Conservation (phyloP, 2,113 vertebrate species). For the Prionailurus bengalensis region DNA sequence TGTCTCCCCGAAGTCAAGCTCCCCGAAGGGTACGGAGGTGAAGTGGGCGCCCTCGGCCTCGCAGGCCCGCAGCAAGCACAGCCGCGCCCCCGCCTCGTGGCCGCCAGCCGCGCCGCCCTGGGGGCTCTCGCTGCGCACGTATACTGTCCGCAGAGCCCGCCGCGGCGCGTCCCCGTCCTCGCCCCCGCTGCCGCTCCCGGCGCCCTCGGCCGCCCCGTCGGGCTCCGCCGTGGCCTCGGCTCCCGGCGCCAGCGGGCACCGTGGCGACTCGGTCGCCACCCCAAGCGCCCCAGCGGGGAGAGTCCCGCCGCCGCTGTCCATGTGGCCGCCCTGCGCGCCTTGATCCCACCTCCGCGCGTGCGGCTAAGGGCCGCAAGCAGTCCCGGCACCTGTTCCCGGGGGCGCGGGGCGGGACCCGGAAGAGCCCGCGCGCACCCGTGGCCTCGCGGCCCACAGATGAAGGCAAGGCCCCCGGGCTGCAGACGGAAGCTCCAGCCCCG, state of each 20-base stretch:
- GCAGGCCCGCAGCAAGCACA: conserved; percentile 93
- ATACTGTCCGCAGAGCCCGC: conserved; percentile 91
- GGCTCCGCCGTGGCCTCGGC: neutral
- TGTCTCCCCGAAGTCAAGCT: conserved; percentile 95
- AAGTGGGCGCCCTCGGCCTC: conserved; percentile 93
- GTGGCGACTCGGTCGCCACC: neutral
- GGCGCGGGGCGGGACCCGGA: neutral
- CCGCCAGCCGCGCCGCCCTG: conserved; percentile 83
- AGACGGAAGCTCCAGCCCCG: rapidly evolving
- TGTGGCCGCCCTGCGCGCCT: neutral
- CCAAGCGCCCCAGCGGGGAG: neutral
- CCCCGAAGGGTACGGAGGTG: conserved; percentile 91
- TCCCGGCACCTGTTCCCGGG: neutral
- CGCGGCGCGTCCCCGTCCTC: conserved; percentile 79
- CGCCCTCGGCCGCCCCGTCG: conserved; percentile 24
- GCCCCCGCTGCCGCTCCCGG: neutral
- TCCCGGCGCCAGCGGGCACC: neutral
- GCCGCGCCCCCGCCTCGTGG: conserved; percentile 92
- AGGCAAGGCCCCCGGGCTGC: rapidly evolving
- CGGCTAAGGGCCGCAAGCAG: neutral
- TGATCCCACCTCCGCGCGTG: rapidly evolving
- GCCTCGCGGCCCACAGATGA: rapidly evolving
- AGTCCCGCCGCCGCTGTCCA: neutral
- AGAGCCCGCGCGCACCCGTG: rapidly evolving
- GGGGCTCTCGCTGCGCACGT: conserved; percentile 91